Evolutionary conservation across 2,888 invertebrate genomes (phyloP).

Genomic region (Schizotus pectinicornis): DNA sequence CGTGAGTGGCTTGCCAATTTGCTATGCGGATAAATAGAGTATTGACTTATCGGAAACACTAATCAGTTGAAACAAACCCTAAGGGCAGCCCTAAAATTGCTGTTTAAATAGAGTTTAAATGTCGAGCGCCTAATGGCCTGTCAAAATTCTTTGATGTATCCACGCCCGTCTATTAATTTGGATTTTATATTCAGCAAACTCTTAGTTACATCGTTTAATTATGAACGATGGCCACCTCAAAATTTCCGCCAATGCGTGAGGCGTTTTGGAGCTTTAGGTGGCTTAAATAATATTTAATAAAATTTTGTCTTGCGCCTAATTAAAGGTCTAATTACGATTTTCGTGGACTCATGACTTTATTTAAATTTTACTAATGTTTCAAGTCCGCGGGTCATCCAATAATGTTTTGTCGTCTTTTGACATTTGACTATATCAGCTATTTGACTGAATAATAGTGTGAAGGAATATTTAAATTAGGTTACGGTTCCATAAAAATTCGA

Average conservation of each 20-base stretch:
- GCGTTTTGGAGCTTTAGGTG: background rate
- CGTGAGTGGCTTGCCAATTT: conserved; percentile 25
- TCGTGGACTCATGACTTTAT: too few species aligned
- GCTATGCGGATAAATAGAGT: conserved; percentile 27
- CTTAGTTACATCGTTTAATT: conserved; percentile 27
- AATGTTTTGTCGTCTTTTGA: too few species aligned
- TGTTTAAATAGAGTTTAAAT: conserved; percentile 23
- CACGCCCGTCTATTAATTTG: conserved; percentile 17
- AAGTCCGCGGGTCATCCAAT: too few species aligned
- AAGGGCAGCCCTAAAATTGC: conserved; percentile 22
- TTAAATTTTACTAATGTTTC: too few species aligned
- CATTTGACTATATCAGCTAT: too few species aligned
- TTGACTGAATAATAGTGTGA: conserved; percentile 13
- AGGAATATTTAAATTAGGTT: conserved; percentile 12
- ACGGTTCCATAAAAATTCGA: too few species aligned
- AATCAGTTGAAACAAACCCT: conserved; percentile 30
- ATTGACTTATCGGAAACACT: conserved; percentile 28
- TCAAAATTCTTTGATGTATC: conserved; percentile 28
- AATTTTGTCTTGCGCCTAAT: too few species aligned
- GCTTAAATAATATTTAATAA: too few species aligned
- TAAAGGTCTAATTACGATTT: too few species aligned
- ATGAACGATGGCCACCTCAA: conserved; percentile 19
- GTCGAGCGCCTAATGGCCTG: conserved; percentile 26
- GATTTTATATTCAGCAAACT: conserved; percentile 25
- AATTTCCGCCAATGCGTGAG: conserved; percentile 4